Evolutionary conservation across 2,888 invertebrate genomes (phyloP).

Genomic region (Globia sparganii): DNA sequence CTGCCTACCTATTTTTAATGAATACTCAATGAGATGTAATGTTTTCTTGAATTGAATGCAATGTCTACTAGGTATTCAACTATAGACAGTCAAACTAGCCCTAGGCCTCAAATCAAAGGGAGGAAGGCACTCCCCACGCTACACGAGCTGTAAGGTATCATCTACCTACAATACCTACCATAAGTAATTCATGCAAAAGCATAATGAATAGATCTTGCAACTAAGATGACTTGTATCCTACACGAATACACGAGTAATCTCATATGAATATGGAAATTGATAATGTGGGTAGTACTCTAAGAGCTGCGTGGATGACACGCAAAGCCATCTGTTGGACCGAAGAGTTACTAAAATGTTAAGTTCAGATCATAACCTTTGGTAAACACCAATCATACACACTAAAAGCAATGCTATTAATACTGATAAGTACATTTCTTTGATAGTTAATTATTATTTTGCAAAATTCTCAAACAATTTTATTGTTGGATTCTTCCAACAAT

Average conservation of each 20-base stretch:
- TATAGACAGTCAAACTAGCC: constrained; percentile 1
- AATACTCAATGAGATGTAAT: background rate
- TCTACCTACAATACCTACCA: background rate
- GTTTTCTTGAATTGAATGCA: background rate
- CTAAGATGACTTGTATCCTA: constrained; percentile 47
- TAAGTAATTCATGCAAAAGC: constrained; percentile 38
- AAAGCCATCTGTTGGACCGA: constrained; percentile 53
- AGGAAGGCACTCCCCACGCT: background rate
- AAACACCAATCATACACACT: background rate
- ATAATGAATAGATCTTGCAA: constrained; percentile 44
- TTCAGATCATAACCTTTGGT: background rate
- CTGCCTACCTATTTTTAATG: background rate
- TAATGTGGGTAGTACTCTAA: constrained; percentile 60
- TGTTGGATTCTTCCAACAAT: background rate
- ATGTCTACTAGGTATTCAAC: background rate
- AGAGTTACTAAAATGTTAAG: constrained; percentile 11
- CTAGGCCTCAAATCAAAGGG: constrained; percentile 19
- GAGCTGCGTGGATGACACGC: background rate
- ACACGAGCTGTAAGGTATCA: constrained; percentile 12
- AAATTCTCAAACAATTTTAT: rapidly evolving
- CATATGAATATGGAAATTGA: constrained; percentile 49
- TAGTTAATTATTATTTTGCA: background rate
- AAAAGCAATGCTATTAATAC: background rate
- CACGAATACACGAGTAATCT: constrained; percentile 52
- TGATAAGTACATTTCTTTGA: background rate